Percentiles rank a stretch among this genome's conserved stretches.
Conservation (phyloP, 2,113 vertebrate species). For the Cyrtonyx montezumae region DNA sequence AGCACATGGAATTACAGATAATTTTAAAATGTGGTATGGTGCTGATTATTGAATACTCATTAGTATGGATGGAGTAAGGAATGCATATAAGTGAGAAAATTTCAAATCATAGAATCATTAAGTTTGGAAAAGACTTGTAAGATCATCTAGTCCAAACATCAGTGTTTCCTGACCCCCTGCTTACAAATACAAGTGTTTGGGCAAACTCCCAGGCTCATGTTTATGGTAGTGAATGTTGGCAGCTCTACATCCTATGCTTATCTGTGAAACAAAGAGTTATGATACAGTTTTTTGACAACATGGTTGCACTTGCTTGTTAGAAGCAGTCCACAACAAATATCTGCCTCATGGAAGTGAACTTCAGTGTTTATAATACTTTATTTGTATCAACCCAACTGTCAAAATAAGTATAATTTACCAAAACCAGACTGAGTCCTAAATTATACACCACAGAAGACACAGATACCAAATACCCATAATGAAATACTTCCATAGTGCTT, state of each 20-base stretch:
- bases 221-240: neutral
- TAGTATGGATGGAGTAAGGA: neutral
- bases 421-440: conserved; percentile 32
- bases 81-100: neutral
- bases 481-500: neutral
- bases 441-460: conserved; percentile 41
- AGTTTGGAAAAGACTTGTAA: too few species aligned
- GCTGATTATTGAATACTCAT: neutral
- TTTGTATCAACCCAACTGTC: conserved; percentile 52
- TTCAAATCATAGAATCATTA: neutral
- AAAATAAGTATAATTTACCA: conserved; percentile 58
- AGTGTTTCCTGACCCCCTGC: neutral
- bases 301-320: neutral
- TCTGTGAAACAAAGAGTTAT: neutral
- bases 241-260: neutral
- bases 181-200: neutral
- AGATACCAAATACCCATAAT: neutral
- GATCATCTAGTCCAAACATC: too few species aligned
- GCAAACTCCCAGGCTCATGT: neutral
- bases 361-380: conserved; percentile 30
- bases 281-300: neutral
- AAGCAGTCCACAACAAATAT: conserved; percentile 3
- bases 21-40: neutral
- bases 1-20: neutral
- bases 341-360: conserved; percentile 23